Conservation (phyloP, 2,113 vertebrate genomes). For the Eretmochelys imbricata region DNA sequence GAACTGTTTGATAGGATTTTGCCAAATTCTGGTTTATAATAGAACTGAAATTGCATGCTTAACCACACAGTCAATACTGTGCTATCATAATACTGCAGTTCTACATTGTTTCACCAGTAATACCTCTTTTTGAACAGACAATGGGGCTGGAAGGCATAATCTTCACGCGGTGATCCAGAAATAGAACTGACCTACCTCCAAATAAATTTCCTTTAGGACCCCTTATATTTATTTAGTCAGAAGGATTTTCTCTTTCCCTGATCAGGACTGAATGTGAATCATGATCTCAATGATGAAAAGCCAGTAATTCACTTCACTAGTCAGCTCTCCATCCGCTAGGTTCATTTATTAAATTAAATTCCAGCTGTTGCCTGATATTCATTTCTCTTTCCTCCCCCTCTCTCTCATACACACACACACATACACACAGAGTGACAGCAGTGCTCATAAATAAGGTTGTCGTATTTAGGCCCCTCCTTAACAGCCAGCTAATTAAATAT, state of each 20-base stretch:
- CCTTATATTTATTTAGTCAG: constrained; percentile 54
- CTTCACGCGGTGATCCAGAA: neutral
- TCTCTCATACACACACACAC: neutral
- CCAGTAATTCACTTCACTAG: constrained; percentile 60
- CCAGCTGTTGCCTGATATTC: constrained; percentile 50
- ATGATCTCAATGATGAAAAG: constrained; percentile 42
- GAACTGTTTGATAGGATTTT: neutral
- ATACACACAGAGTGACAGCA: neutral
- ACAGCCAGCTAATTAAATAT: neutral
- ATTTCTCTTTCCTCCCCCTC: neutral
- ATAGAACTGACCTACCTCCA: neutral
- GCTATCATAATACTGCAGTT: neutral
- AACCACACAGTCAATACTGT: neutral
- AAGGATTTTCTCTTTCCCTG: constrained; percentile 17
- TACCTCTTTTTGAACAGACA: neutral
- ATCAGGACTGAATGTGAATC: constrained; percentile 17
- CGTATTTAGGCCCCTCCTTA: neutral
- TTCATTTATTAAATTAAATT: constrained; percentile 71
- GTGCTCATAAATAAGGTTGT: neutral
- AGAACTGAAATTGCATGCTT: neutral
- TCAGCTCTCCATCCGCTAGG: constrained; percentile 41
- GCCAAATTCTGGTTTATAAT: neutral
- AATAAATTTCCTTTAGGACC: constrained; percentile 37
- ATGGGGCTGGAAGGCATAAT: constrained; percentile 11
- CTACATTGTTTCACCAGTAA: neutral